Evolutionary conservation across 2,888 invertebrate genomes (phyloP).

Genomic region (Oegoconia quadripuncta): DNA sequence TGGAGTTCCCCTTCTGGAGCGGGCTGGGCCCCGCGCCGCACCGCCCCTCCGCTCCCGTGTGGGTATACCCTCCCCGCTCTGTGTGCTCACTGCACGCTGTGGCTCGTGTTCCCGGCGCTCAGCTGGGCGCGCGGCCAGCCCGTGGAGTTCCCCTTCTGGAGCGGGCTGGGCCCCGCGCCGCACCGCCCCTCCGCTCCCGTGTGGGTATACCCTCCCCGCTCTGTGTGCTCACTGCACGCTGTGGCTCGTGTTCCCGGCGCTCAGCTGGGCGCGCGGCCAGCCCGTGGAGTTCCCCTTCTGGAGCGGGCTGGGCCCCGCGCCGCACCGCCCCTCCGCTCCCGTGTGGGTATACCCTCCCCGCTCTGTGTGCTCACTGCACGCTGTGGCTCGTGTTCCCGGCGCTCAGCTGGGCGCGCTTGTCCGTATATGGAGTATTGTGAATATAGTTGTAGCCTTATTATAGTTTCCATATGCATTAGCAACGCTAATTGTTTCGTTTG

Average conservation of each 20-base stretch:
- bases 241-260: conserved; percentile 11
- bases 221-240: no score
- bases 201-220: no score
- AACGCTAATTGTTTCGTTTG: no score
- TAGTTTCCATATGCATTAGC: no score
- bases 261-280: conserved; percentile 29
- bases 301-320: no score
- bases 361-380: no score
- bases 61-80: no score
- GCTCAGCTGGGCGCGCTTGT: no score
- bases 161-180: no score
- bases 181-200: background rate
- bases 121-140: conserved; percentile 28
- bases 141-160: conserved; percentile 43
- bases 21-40: background rate
- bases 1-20: conserved; percentile 41
- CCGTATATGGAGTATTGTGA: no score
- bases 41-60: background rate
- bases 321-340: background rate
- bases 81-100: conserved; percentile 34
- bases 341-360: no score
- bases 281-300: conserved; percentile 43
- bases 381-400: background rate
- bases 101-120: conserved; percentile 17
- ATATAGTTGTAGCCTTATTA: no score